A percentile compares a stretch with the other conserved stretches of the same genome.
Conservation (phyloP, 2,888 invertebrate species). For the Eumacrocentrus americanus region DNA sequence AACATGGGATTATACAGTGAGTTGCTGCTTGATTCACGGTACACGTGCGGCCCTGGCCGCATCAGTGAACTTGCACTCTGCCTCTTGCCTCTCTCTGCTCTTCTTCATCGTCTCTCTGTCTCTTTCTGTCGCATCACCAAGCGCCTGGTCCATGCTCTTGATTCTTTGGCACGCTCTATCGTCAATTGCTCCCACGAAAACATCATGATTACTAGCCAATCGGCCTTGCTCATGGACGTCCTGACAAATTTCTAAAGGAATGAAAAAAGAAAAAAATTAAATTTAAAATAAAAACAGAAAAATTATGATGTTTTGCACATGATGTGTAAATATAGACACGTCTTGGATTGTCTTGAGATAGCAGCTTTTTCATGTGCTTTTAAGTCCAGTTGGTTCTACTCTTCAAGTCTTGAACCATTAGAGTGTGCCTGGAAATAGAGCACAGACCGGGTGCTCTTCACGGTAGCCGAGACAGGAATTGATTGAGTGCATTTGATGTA, state of each 20-base stretch:
- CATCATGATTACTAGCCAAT: constrained; percentile 13
- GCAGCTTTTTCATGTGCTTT: constrained; percentile 8
- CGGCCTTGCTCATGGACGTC: constrained; percentile 8
- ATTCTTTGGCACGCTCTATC: constrained; percentile 23
- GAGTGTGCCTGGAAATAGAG: constrained; percentile 35
- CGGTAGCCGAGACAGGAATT: too few species aligned
- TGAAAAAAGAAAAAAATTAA: constrained; percentile 8
- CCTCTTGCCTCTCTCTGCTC: constrained; percentile 21
- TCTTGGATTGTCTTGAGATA: constrained; percentile 14
- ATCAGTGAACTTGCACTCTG: constrained; percentile 30
- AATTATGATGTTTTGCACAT: background rate
- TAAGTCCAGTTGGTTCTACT: constrained; percentile 14
- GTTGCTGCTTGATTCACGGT: constrained; percentile 19
- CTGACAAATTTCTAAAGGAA: background rate
- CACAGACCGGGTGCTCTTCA: too few species aligned
- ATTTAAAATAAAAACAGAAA: constrained; percentile 1
- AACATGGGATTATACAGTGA: constrained; percentile 12
- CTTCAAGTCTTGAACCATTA: constrained; percentile 12
- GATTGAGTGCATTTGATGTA: too few species aligned
- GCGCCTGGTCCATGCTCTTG: constrained; percentile 1
- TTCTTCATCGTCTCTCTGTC: constrained; percentile 1
- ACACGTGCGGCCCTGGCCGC: constrained; percentile 28
- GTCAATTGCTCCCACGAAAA: constrained; percentile 1
- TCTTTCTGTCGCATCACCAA: background rate
- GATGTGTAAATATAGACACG: constrained; percentile 10